phyloP scores from a whole-genome alignment of 1,140 invertebrate species.

The Cardiocondyla obscurior region DNA sequence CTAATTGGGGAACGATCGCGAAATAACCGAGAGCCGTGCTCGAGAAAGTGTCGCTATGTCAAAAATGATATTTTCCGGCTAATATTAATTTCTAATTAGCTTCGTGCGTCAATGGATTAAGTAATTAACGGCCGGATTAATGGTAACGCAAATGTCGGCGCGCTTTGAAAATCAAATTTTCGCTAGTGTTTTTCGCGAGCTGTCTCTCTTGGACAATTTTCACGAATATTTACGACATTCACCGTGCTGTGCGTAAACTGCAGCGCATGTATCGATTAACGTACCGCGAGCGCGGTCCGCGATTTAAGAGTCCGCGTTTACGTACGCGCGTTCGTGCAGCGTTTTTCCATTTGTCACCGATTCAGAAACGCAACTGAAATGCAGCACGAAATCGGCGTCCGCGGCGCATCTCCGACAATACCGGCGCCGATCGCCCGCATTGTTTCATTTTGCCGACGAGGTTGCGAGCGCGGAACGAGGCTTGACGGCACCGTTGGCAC shows the following conservation, averaged over 20 bases:
- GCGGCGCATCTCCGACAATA: slow-evolving; percentile 30
- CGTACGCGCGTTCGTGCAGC: background rate
- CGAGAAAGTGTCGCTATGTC: too few species aligned
- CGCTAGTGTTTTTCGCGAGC: background rate
- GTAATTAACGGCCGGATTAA: background rate
- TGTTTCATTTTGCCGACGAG: slow-evolving; percentile 26
- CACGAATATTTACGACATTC: slow-evolving; percentile 31
- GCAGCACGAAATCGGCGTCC: slow-evolving; percentile 5
- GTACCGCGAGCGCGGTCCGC: slow-evolving; percentile 6
- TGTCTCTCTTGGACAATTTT: background rate
- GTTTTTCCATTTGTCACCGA: slow-evolving; percentile 52
- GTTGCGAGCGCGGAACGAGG: background rate
- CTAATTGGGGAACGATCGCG: background rate
- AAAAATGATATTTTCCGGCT: background rate
- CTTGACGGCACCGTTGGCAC: slow-evolving; percentile 9
- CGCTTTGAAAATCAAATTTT: background rate
- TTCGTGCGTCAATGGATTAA: background rate
- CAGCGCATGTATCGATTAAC: slow-evolving; percentile 19
- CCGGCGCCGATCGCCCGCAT: slow-evolving; percentile 32
- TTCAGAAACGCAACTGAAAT: slow-evolving; percentile 31
- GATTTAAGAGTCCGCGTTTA: slow-evolving; percentile 43
- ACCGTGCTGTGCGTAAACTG: background rate
- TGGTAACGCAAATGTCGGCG: background rate
- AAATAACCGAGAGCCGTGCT: slow-evolving; percentile 9
- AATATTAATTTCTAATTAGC: background rate